These are phyloP conservation scores for Gymnarchus niloticus DNA, from an alignment of 2,113 vertebrate genomes.

Conservation along the genomic window DNA sequence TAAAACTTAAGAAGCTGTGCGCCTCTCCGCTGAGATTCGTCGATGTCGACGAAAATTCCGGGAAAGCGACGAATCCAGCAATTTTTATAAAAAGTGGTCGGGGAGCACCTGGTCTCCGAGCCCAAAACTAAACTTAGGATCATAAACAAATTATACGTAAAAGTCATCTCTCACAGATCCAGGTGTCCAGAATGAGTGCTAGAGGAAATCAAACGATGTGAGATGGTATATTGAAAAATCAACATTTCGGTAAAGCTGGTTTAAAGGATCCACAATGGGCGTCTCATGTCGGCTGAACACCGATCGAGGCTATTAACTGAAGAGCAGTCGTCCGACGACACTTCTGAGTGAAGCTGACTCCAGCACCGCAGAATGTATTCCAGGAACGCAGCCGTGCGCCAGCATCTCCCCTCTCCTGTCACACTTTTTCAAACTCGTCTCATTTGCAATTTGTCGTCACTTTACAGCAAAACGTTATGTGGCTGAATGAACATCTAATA, in stretches of 20 bases:
- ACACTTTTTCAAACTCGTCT: background rate
- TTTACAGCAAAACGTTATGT: background rate
- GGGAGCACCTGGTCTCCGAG: constrained; percentile 67
- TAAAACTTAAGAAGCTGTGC: constrained; percentile 72
- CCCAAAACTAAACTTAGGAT: constrained; percentile 51
- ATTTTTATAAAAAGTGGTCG: constrained; percentile 74
- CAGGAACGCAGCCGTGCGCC: background rate
- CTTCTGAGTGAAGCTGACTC: too few relatives aligned
- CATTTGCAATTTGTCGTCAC: constrained; percentile 21
- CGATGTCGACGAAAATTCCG: constrained; percentile 70
- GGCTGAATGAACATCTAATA: background rate
- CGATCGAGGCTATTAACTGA: background rate
- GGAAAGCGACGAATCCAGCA: constrained; percentile 92
- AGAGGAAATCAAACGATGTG: constrained; percentile 21
- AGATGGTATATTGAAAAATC: background rate
- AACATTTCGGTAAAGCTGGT: background rate
- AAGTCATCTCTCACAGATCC: constrained; percentile 61
- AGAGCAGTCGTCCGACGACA: background rate
- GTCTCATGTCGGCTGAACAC: background rate
- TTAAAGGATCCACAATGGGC: background rate
- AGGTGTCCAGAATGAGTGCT: background rate
- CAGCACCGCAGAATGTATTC: background rate
- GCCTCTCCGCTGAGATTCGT: constrained; percentile 73
- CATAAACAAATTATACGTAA: constrained; percentile 53
- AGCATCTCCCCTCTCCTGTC: background rate